Evolutionary conservation across 1,140 invertebrate genomes (phyloP).

Genomic region (Copidosoma floridanum): DNA sequence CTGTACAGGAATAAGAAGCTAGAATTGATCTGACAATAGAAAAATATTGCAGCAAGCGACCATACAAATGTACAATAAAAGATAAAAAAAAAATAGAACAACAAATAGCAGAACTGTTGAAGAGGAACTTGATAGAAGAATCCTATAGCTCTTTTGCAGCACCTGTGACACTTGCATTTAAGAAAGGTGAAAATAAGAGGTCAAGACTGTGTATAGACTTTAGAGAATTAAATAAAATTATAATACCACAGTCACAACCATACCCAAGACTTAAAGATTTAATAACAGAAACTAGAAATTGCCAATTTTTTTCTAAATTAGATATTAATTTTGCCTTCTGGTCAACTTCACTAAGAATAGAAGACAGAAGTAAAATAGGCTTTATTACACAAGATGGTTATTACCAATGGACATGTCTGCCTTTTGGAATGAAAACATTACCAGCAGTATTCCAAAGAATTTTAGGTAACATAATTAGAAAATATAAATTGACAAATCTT

Average conservation of each 20-base stretch:
- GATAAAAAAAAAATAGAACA: conserved; percentile 1
- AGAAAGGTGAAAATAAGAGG: neutral
- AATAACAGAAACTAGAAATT: conserved; percentile 2
- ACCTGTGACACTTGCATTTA: neutral
- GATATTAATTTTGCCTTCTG: no score
- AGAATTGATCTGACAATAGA: neutral
- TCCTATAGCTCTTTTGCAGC: conserved; percentile 4
- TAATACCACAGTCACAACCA: no score
- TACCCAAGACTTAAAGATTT: neutral
- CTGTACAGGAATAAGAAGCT: neutral
- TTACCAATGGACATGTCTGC: neutral
- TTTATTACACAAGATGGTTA: no score
- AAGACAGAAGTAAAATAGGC: no score
- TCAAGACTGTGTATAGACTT: neutral
- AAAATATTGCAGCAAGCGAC: neutral
- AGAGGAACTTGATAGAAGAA: neutral
- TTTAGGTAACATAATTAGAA: no score
- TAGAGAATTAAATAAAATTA: no score
- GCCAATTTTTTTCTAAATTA: neutral
- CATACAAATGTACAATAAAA: neutral
- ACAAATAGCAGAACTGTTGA: neutral
- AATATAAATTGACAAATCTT: no score
- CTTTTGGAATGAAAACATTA: neutral
- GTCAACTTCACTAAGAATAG: neutral
- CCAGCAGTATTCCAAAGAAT: no score